Percentiles rank a stretch among this genome's conserved stretches.
Conservation (phyloP, 2,113 vertebrate genomes). For the Heloderma charlesbogerti region DNA sequence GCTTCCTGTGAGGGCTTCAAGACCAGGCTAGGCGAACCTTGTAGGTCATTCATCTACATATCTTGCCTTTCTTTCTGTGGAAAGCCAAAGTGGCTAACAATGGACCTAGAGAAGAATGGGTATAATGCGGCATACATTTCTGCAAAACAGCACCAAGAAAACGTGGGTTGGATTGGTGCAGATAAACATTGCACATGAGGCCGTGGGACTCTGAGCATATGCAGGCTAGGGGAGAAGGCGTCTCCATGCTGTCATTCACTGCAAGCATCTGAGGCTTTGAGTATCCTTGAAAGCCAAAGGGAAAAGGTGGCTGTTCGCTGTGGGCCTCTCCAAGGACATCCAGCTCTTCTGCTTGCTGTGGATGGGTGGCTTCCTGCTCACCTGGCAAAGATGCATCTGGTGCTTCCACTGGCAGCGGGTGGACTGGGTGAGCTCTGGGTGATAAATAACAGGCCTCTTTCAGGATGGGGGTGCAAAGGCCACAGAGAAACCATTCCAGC, state of each 20-base stretch:
- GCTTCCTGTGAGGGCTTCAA: not conserved
- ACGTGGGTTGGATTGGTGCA: not conserved
- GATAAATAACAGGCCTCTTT: not conserved
- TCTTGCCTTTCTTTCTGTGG: not conserved
- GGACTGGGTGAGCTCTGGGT: not conserved
- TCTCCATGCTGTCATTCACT: not conserved
- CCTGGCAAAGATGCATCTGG: not conserved
- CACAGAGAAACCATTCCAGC: not conserved
- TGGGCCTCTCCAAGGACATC: not conserved
- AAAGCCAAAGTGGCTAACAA: not conserved
- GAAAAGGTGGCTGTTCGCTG: not conserved
- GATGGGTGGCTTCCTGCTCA: too few species aligned
- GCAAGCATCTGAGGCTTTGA: not conserved
- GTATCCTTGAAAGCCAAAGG: not conserved
- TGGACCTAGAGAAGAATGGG: not conserved
- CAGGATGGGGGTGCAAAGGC: not conserved
- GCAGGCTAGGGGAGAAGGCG: too few species aligned
- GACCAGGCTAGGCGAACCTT: not conserved
- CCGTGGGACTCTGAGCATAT: not conserved
- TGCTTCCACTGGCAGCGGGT: not conserved
- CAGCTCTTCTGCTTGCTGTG: not conserved
- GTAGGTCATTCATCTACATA: not conserved
- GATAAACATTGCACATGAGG: not conserved
- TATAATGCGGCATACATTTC: not conserved
- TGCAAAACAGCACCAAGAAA: not conserved